phyloP scores from a whole-genome alignment of 2,797 vertebrate genomes.

The Halcyon smyrnensis region DNA sequence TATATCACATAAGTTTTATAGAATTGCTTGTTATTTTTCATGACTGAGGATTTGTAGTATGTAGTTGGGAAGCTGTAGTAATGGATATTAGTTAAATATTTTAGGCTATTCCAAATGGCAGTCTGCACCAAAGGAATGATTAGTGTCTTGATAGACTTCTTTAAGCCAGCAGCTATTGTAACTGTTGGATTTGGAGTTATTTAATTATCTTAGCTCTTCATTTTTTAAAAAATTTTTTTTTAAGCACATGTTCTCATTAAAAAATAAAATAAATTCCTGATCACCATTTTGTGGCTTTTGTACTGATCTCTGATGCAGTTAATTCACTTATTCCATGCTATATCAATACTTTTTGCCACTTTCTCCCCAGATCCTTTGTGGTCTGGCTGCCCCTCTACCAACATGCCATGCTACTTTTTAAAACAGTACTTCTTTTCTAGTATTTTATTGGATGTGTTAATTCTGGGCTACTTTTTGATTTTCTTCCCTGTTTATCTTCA shows the following conservation, averaged over 20 bases:
- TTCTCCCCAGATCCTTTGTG: background rate
- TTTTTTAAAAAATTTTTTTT: no score
- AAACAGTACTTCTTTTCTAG: conserved; percentile 6
- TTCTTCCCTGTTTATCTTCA: conserved; percentile 4
- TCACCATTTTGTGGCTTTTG: conserved; percentile 18
- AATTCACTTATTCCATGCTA: background rate
- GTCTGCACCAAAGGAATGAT: background rate
- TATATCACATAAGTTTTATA: background rate
- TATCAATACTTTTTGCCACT: background rate
- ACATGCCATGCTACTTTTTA: background rate
- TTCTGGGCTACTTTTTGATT: conserved; percentile 15
- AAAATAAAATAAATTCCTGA: background rate
- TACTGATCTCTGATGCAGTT: conserved; percentile 18
- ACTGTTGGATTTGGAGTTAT: background rate
- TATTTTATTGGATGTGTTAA: conserved; percentile 13
- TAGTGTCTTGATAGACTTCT: background rate
- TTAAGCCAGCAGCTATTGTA: background rate
- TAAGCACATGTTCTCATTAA: background rate
- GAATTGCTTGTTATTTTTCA: background rate
- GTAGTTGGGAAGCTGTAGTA: background rate
- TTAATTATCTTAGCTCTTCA: background rate
- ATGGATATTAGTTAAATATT: background rate
- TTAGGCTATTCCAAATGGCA: background rate
- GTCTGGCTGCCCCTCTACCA: background rate
- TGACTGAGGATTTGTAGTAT: background rate